Conservation (phyloP, 2,113 vertebrate genomes). For the Proteles cristata region DNA sequence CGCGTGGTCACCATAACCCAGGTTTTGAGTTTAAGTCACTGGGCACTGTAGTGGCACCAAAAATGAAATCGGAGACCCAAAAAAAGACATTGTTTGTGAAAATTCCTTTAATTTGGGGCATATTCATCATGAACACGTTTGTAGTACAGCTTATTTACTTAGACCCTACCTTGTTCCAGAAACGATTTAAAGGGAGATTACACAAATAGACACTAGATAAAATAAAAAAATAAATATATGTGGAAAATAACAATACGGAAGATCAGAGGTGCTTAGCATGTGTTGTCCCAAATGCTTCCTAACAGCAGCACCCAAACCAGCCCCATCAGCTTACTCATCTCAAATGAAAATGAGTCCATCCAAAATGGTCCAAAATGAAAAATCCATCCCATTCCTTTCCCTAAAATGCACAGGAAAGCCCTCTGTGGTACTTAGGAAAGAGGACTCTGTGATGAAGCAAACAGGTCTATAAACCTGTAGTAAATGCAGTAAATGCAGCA, state of each 20-base stretch:
- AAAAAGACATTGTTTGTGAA: neutral
- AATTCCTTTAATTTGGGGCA: neutral
- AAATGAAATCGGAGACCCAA: neutral
- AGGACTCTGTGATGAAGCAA: neutral
- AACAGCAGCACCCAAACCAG: neutral
- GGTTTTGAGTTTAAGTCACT: neutral
- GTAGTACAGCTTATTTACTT: slow-evolving; percentile 11
- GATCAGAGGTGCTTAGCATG: neutral
- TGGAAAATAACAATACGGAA: neutral
- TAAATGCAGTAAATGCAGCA: rapidly evolving
- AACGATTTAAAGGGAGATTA: slow-evolving; percentile 29
- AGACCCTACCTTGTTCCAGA: neutral
- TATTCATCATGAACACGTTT: slow-evolving; percentile 11
- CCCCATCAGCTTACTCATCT: neutral
- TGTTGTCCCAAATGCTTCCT: neutral
- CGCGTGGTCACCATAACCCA: rapidly evolving
- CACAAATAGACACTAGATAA: neutral
- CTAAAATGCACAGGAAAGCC: neutral
- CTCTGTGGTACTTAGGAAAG: neutral
- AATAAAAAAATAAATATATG: slow-evolving; percentile 22
- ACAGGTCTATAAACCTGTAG: neutral
- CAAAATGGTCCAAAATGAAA: neutral
- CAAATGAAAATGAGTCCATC: no score
- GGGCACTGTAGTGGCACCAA: neutral
- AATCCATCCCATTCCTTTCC: neutral